Evolutionary conservation across 2,888 invertebrate genomes (phyloP).

Genomic region (Dasysyrphus albostriatus): DNA sequence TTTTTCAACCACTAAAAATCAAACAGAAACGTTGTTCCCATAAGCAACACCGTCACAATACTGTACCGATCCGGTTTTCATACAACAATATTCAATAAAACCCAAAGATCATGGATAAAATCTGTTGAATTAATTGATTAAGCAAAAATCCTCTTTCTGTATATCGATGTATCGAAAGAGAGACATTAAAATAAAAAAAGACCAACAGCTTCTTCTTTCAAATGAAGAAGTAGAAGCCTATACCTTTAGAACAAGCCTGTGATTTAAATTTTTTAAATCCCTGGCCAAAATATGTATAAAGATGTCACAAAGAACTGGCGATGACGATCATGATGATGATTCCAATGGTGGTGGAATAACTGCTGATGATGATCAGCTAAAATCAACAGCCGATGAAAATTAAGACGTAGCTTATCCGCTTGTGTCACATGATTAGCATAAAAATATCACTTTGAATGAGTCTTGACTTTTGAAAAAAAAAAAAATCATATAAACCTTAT

Average conservation of each 20-base stretch:
- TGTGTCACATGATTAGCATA: conserved; percentile 53
- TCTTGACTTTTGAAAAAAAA: conserved; percentile 3
- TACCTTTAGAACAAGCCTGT: not conserved
- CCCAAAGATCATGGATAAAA: conserved; percentile 72
- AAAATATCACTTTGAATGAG: conserved; percentile 35
- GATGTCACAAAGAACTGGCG: conserved; percentile 50
- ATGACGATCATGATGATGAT: not conserved
- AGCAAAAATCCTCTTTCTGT: conserved; percentile 56
- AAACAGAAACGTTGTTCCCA: conserved; percentile 41
- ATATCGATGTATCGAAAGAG: not conserved
- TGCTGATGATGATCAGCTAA: conserved; percentile 6
- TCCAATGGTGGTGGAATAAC: conserved; percentile 14
- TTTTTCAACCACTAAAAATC: not conserved
- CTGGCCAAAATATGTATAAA: conserved; percentile 43
- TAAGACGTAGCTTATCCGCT: conserved; percentile 39
- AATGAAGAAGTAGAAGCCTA: conserved; percentile 48
- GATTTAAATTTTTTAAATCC: conserved; percentile 48
- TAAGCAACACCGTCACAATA: not conserved
- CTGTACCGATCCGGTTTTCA: not conserved
- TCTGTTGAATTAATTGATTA: conserved; percentile 75
- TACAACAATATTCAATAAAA: conserved; percentile 49
- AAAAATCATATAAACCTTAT: conserved; percentile 14
- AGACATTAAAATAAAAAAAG: not conserved
- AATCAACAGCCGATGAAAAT: conserved; percentile 30
- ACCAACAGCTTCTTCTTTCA: conserved; percentile 33